phyloP scores from a whole-genome alignment of 2,888 invertebrate genomes.

The Hyposoter didymator region DNA sequence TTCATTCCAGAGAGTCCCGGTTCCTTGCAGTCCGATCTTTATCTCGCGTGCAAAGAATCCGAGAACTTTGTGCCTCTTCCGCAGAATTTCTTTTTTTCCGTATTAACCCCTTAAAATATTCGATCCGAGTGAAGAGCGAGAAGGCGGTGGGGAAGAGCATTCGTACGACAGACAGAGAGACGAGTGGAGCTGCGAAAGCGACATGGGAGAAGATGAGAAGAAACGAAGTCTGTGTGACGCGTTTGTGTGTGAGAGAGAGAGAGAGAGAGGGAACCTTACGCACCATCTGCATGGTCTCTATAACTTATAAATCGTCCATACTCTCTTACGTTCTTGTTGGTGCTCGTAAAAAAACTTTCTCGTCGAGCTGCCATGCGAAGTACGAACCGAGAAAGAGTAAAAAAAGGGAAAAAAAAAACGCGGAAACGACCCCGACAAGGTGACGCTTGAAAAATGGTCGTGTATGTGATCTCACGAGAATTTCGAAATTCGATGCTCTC shows the following conservation, averaged over 20 bases:
- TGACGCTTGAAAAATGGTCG: conserved; percentile 54
- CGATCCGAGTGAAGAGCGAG: conserved; percentile 57
- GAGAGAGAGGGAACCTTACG: conserved; percentile 44
- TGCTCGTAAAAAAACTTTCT: conserved; percentile 42
- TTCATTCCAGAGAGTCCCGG: conserved; percentile 2
- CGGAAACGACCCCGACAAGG: conserved; percentile 35
- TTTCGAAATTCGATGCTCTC: conserved; percentile 63
- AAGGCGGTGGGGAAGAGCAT: background rate
- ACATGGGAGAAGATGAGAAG: conserved; percentile 29
- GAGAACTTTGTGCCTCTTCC: conserved; percentile 71
- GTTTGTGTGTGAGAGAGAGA: conserved; percentile 39
- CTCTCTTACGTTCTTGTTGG: conserved; percentile 44
- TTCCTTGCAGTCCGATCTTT: conserved; percentile 72
- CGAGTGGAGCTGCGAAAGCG: conserved; percentile 3
- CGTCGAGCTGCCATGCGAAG: conserved; percentile 18
- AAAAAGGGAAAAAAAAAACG: conserved; percentile 11
- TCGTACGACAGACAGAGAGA: conserved; percentile 30
- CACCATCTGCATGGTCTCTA: background rate
- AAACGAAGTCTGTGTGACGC: conserved; percentile 1
- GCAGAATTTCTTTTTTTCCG: conserved; percentile 4
- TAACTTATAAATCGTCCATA: conserved; percentile 24
- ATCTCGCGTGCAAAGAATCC: conserved; percentile 76
- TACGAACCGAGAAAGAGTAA: conserved; percentile 15
- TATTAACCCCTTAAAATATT: conserved; percentile 68
- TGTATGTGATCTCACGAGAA: conserved; percentile 51